A percentile compares a stretch with the other conserved stretches of the same genome.
Conservation (phyloP, 2,797 vertebrate species). For the Hippopotamyrus pictus region DNA sequence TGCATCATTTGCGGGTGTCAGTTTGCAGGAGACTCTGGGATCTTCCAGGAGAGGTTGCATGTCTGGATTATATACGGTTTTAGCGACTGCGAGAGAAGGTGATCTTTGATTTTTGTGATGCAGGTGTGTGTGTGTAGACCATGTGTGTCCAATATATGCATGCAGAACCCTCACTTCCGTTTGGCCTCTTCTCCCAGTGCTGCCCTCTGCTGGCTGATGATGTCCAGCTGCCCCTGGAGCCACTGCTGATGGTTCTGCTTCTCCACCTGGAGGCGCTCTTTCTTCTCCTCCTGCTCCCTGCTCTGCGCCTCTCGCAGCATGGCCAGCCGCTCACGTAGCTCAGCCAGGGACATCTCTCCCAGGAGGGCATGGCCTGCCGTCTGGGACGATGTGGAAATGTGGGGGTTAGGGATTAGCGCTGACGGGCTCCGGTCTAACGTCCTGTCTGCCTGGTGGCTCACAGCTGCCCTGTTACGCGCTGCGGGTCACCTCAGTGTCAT, state of each 20-base stretch:
- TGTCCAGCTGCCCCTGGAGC: constrained; percentile 66
- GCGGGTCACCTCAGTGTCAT: constrained; percentile 75
- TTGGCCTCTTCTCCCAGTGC: constrained; percentile 57
- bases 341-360: constrained; percentile 84
- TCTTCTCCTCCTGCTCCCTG: constrained; percentile 64
- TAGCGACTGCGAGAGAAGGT: background rate
- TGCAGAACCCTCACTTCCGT: constrained; percentile 59
- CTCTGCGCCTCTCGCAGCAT: constrained; percentile 63
- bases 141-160: background rate
- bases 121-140: background rate
- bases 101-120: background rate
- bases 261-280: constrained; percentile 67
- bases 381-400: constrained; percentile 44
- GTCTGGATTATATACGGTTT: background rate
- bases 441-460: background rate
- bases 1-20: background rate
- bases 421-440: background rate
- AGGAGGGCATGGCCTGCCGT: constrained; percentile 71
- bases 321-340: constrained; percentile 74
- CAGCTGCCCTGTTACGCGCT: background rate
- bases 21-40: background rate
- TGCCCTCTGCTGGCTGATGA: constrained; percentile 64
- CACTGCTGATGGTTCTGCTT: constrained; percentile 69
- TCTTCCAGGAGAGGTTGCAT: background rate
- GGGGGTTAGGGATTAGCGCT: background rate